Percentiles rank a stretch among this genome's conserved stretches.
These are phyloP conservation scores for Ptilonorhynchus violaceus DNA, from an alignment of 2,113 vertebrate species.

Conservation along the genomic window DNA sequence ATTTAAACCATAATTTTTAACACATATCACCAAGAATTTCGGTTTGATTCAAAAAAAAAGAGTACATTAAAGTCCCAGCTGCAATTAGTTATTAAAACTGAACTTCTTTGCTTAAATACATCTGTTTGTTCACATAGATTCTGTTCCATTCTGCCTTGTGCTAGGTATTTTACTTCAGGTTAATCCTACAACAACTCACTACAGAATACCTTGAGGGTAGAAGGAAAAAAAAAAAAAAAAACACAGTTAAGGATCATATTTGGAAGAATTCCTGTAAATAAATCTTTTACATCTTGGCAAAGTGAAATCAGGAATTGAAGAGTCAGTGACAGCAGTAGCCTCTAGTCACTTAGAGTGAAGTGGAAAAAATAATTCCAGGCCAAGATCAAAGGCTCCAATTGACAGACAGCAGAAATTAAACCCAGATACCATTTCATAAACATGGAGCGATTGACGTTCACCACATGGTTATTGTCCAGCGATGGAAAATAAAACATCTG, in stretches of 20 bases:
- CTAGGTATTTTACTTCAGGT: conserved; percentile 22
- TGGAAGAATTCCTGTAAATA: conserved; percentile 62
- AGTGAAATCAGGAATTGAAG: conserved; percentile 64
- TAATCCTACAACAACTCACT: conserved; percentile 25
- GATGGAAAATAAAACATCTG: conserved; percentile 68
- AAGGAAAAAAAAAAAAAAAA: neutral
- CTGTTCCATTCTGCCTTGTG: neutral
- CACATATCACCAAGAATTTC: conserved; percentile 74
- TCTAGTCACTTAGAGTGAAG: conserved; percentile 75
- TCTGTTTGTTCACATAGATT: conserved; percentile 24
- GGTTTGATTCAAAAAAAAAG: conserved; percentile 70
- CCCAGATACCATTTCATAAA: conserved; percentile 73
- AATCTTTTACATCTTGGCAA: conserved; percentile 67
- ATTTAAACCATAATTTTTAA: conserved; percentile 76
- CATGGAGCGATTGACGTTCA: conserved; percentile 60
- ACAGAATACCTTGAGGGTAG: conserved; percentile 28
- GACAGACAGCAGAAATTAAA: conserved; percentile 81
- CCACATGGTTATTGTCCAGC: conserved; percentile 74
- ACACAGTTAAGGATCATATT: conserved; percentile 8
- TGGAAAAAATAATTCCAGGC: conserved; percentile 72
- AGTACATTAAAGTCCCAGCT: conserved; percentile 67
- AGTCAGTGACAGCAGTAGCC: conserved; percentile 72
- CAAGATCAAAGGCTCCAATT: conserved; percentile 75
- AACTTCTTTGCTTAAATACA: conserved; percentile 32
- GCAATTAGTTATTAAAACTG: conserved; percentile 65